Percentiles rank a stretch among this genome's conserved stretches.
These are phyloP conservation scores for Sycophila texana DNA, from an alignment of 2,888 invertebrate genomes.

Conservation along the genomic window DNA sequence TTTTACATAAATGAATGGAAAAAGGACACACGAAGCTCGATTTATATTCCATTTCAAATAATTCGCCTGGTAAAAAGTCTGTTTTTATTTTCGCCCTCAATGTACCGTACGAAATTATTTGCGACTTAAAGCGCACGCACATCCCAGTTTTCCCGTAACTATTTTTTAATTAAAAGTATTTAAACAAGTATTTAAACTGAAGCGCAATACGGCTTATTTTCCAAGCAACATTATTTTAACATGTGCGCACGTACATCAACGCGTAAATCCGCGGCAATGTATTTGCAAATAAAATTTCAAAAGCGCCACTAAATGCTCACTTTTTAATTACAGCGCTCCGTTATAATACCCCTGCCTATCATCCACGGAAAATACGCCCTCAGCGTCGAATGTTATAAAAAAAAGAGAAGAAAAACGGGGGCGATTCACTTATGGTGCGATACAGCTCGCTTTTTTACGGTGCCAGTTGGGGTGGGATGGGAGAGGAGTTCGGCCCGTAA, in stretches of 20 bases:
- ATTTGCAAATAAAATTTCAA: no score
- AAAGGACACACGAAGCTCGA: background rate
- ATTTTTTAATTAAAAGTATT: no score
- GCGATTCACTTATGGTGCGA: background rate
- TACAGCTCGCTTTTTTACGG: background rate
- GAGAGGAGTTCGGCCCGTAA: background rate
- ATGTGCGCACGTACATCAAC: no score
- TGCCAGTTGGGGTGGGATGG: no score
- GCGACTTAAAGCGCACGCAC: no score
- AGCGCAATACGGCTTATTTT: no score
- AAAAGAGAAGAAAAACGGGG: background rate
- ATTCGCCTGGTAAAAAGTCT: background rate
- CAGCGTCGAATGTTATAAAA: background rate
- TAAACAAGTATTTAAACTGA: no score
- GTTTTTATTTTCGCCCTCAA: background rate
- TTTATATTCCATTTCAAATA: constrained; percentile 1
- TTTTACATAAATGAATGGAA: constrained; percentile 2
- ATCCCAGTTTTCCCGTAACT: no score
- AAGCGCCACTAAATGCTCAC: background rate
- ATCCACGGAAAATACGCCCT: background rate
- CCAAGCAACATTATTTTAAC: no score
- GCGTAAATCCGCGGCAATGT: no score
- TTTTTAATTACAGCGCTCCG: background rate
- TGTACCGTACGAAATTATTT: no score
- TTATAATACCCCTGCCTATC: constrained; percentile 3